Evolutionary conservation across 2,797 vertebrate genomes (phyloP).

Genomic region (Heliangelus exortis): DNA sequence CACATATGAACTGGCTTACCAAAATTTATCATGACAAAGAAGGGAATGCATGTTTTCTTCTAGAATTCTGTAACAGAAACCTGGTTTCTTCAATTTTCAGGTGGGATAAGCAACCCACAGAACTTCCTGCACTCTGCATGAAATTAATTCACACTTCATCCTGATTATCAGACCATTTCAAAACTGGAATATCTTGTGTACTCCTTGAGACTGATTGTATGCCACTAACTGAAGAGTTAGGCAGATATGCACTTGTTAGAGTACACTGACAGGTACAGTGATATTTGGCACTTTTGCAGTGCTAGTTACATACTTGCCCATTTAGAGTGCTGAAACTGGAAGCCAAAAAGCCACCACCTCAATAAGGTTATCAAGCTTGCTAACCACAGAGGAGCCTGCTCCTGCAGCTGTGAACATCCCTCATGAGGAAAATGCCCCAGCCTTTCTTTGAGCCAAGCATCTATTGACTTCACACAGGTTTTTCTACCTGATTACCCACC

Average conservation of each 20-base stretch:
- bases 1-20: neutral
- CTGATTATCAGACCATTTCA: neutral
- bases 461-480: neutral
- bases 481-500: neutral
- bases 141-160: neutral
- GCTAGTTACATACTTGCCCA: neutral
- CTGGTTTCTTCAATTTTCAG: neutral
- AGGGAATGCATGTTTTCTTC: neutral
- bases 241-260: neutral
- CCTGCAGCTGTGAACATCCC: neutral
- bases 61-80: neutral
- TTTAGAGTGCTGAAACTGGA: neutral
- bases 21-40: neutral
- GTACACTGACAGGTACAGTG: neutral
- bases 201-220: neutral
- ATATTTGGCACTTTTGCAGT: neutral
- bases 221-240: neutral
- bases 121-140: neutral
- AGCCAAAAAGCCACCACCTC: neutral
- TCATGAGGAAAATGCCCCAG: neutral
- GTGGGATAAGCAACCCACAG: neutral
- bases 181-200: accelerated
- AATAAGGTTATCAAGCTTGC: neutral
- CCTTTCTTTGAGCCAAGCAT: neutral
- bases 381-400: neutral